Percentiles rank a stretch among this genome's conserved stretches.
Evolutionary conservation across 2,888 invertebrate genomes (phyloP).

Genomic region (Phyllotreta striolata): DNA sequence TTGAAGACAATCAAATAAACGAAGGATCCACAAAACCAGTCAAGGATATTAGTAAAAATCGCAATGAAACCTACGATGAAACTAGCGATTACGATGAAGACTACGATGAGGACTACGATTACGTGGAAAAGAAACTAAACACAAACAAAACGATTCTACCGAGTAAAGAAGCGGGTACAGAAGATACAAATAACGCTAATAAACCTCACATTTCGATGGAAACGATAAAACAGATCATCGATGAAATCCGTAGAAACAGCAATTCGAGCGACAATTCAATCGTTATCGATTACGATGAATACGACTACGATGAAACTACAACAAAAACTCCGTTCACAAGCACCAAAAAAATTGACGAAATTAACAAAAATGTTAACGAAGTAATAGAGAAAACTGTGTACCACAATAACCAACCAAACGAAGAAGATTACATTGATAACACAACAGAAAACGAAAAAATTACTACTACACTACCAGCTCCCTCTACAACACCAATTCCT

Average conservation of each 20-base stretch:
- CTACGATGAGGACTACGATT: conserved; percentile 14
- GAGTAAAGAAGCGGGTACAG: neutral
- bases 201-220: neutral
- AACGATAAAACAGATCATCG: neutral
- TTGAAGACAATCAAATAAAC: conserved; percentile 33
- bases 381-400: neutral
- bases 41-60: conserved; percentile 16
- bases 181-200: no score
- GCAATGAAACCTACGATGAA: conserved; percentile 12
- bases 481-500: neutral
- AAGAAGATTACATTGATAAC: conserved; percentile 6
- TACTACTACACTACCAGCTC: neutral
- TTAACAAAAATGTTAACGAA: neutral
- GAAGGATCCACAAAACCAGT: conserved; percentile 4
- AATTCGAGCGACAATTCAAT: neutral
- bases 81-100: conserved; percentile 19
- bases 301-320: conserved; percentile 15
- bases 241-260: neutral
- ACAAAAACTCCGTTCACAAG: neutral
- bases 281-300: neutral
- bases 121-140: neutral
- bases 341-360: conserved; percentile 1
- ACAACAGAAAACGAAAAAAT: conserved; percentile 6
- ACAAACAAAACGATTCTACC: neutral
- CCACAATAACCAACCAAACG: conserved; percentile 3